Base-by-base conservation (phyloP, 2,113 vertebrate genomes). In the Eolophus roseicapilla region DNA sequence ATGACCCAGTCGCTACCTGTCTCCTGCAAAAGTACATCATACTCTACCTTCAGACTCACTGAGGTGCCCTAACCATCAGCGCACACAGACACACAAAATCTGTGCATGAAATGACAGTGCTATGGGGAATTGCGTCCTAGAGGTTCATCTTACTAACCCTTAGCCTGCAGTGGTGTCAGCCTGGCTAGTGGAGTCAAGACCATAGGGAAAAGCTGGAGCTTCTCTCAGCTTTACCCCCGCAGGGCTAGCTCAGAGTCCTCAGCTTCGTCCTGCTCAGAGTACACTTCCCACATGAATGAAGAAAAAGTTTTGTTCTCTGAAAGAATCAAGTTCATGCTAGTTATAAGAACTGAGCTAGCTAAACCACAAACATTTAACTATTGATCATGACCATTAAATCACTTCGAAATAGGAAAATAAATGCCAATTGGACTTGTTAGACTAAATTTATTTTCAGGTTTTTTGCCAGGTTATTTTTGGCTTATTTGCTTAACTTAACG, bases 401-500 rank as follows among this genome's bases (percentile, higher is more conserved):
- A 70, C 37, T 49, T 91, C 39, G 86, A 93, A 91, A 52, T 88
- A 80, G 27, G 76, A 94, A 88, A 79, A 95, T 88, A 92, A 93
- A 90, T 95, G 92, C n/a, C 93, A 57, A 67, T 92, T 62, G 23
- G 20, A 77, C 47, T 91, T 55, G 35, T 91, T 31, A 92, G 47
- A n/a, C 65, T 87, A 75, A 79, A 94, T 93, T 71, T 79, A 69
- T 86, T 86, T 95, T 82, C 41, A 29, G 7, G 6, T 93, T 93
- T 24, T 35, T 59, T 35, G 13, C 33, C 33, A 35, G 13, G 57
- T 35, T 59, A 35, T 59, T 59, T 59, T 59, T 59, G 57, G 18
- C 44, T 84, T 97, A 44, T 63, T 95, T 90, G 52, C 79, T 92
- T 83, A 96, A 87, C 93, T 93, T 88, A 93, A 90, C 50, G 76